phyloP scores from a whole-genome alignment of 2,888 invertebrate genomes.

The Drosophila anceps region DNA sequence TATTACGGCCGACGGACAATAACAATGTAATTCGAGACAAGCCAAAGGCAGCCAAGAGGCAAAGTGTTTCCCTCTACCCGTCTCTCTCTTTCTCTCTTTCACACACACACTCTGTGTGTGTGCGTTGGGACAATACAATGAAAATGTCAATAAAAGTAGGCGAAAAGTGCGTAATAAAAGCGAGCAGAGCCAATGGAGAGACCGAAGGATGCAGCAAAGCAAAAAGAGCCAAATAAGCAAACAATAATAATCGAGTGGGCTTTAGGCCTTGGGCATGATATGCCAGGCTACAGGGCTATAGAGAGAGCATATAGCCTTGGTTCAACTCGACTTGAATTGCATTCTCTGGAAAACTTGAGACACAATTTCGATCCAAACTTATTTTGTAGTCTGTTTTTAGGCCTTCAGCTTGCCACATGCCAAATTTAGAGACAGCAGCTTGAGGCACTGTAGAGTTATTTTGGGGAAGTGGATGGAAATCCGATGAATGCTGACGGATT shows the following conservation, averaged over 20 bases:
- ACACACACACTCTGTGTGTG: neutral
- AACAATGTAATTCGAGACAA: slow-evolving; percentile 54
- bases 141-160: slow-evolving; percentile 75
- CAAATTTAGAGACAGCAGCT: neutral
- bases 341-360: neutral
- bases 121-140: slow-evolving; percentile 57
- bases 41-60: slow-evolving; percentile 13
- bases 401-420: neutral
- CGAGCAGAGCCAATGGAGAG: slow-evolving; percentile 41
- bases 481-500: neutral
- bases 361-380: neutral
- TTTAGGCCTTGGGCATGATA: neutral
- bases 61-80: neutral
- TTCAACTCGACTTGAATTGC: neutral
- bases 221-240: slow-evolving; percentile 6
- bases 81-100: neutral
- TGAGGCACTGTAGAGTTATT: neutral
- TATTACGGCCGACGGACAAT: slow-evolving; percentile 69
- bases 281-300: no score
- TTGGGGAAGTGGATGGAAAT: neutral
- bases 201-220: slow-evolving; percentile 6
- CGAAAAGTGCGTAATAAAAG: slow-evolving; percentile 55
- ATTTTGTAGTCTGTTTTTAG: neutral
- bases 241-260: slow-evolving; percentile 7
- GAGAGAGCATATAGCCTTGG: neutral